Percentiles rank a stretch among this genome's conserved stretches.
Evolutionary conservation across 2,888 invertebrate species (phyloP).

Genomic region (Netelia melanura): DNA sequence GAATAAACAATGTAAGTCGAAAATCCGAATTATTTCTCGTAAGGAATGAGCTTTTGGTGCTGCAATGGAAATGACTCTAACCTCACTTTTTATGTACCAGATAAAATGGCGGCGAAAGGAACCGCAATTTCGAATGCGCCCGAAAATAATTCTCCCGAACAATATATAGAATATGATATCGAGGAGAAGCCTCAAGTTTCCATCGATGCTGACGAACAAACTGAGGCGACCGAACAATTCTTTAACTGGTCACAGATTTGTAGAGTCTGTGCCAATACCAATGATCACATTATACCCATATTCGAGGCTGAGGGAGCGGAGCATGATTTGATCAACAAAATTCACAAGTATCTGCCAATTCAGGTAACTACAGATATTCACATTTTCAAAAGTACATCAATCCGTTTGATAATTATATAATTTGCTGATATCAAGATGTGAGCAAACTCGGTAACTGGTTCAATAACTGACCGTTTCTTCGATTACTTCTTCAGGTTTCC

Average conservation of each 20-base stretch:
- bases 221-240: slow-evolving; percentile 3
- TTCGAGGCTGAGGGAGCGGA: slow-evolving; percentile 88
- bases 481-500: slow-evolving; percentile 84
- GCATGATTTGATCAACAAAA: slow-evolving; percentile 87
- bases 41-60: neutral
- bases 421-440: neutral
- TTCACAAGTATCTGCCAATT: slow-evolving; percentile 88
- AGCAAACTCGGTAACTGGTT: slow-evolving; percentile 11
- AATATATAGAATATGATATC: neutral
- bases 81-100: slow-evolving; percentile 4
- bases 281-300: slow-evolving; percentile 87
- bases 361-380: slow-evolving; percentile 83
- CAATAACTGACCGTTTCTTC: neutral
- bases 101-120: slow-evolving; percentile 30
- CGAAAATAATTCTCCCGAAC: neutral
- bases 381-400: neutral
- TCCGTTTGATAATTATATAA: neutral
- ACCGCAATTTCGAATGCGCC: neutral
- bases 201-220: neutral
- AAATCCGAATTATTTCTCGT: neutral
- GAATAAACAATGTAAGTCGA: neutral
- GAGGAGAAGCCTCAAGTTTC: neutral
- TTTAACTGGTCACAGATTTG: slow-evolving; percentile 83
- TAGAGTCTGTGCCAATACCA: slow-evolving; percentile 86
- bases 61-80: neutral